These are phyloP conservation scores for Alsophila aescularia DNA, from an alignment of 2,888 invertebrate genomes.

Conservation along the genomic window DNA sequence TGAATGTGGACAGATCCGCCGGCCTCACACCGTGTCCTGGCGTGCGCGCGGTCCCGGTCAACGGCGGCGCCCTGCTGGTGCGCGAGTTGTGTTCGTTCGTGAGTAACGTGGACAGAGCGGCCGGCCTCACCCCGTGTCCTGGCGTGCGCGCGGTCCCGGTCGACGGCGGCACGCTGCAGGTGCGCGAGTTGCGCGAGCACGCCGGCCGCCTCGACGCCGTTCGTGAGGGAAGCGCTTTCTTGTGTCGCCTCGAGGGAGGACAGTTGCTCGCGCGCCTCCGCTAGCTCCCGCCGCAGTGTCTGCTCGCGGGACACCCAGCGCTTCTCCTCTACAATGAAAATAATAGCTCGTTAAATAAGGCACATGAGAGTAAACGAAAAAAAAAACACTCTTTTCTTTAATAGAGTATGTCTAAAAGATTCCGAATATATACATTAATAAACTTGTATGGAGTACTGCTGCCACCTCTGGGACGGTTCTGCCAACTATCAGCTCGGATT, in stretches of 20 bases:
- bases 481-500: too few relatives aligned
- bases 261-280: constrained; percentile 52
- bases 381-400: too few relatives aligned
- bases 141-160: constrained; percentile 57
- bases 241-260: constrained; percentile 1
- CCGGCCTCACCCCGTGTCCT: constrained; percentile 30
- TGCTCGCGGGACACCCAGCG: constrained; percentile 71
- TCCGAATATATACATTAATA: too few relatives aligned
- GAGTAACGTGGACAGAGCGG: not conserved
- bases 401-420: too few relatives aligned
- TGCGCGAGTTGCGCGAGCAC: constrained; percentile 54
- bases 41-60: too few relatives aligned
- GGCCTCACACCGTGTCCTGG: constrained; percentile 31
- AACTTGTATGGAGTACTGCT: too few relatives aligned
- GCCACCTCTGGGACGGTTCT: too few relatives aligned
- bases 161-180: constrained; percentile 62
- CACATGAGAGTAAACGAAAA: too few relatives aligned
- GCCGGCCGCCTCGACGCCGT: constrained; percentile 24
- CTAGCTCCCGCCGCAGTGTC: constrained; percentile 62
- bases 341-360: too few relatives aligned
- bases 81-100: too few relatives aligned
- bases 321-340: constrained; percentile 64
- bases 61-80: constrained; percentile 61
- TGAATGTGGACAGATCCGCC: too few relatives aligned
- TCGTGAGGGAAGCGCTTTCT: constrained; percentile 3